phyloP scores from a whole-genome alignment of 2,797 vertebrate species.

The Nothura maculosa region DNA sequence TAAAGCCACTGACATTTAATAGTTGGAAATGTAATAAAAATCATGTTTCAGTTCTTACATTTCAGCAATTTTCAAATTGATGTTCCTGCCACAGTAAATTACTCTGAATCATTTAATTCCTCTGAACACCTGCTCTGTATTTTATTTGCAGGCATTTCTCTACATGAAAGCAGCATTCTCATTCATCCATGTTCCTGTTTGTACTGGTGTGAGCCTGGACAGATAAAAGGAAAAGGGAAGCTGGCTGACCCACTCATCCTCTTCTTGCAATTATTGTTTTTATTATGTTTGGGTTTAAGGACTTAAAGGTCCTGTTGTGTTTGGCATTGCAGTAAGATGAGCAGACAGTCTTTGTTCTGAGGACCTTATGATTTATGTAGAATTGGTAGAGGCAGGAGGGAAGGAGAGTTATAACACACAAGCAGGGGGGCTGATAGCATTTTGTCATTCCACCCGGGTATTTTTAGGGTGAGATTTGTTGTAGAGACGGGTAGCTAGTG shows the following conservation, averaged over 20 bases:
- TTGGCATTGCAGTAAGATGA: not conserved
- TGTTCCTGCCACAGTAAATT: not conserved
- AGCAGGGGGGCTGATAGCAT: not conserved
- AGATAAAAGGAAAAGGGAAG: not conserved
- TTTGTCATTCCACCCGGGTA: not conserved
- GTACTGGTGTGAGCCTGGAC: not conserved
- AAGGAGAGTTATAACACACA: not conserved
- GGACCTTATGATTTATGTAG: not conserved
- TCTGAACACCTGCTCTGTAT: conserved; percentile 39
- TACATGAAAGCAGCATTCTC: not conserved
- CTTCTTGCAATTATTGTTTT: not conserved
- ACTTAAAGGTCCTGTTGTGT: not conserved
- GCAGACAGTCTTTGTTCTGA: not conserved
- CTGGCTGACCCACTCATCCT: not conserved
- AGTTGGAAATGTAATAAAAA: conserved; percentile 11
- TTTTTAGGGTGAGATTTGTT: not conserved
- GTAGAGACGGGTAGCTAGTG: not conserved
- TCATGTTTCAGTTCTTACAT: not conserved
- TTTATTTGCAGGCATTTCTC: not conserved
- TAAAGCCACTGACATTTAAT: conserved; percentile 23
- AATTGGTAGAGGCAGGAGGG: not conserved
- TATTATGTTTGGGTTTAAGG: not conserved
- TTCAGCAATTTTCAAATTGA: not conserved
- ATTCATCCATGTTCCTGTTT: not conserved
- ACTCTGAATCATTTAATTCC: not conserved